Percentiles rank a stretch among this genome's conserved stretches.
phyloP scores from a whole-genome alignment of 1,140 invertebrate genomes.

The Trinorchestia longiramus region DNA sequence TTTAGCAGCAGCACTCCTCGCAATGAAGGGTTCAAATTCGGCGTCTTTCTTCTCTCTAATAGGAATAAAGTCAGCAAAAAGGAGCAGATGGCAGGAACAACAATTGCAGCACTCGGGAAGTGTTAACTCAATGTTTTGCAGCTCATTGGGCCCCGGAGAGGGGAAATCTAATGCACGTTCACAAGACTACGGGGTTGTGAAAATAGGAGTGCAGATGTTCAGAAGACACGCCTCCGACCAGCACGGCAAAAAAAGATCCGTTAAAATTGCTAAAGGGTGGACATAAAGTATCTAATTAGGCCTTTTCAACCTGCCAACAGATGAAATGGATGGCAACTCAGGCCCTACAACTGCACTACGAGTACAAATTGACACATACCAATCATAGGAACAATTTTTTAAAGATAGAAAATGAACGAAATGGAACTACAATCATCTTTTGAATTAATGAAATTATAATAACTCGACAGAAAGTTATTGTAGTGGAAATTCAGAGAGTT shows the following conservation, averaged over 20 bases:
- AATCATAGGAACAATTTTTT: background rate
- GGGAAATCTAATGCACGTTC: background rate
- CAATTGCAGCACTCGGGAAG: background rate
- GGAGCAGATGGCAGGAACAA: constrained; percentile 14
- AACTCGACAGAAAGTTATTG: too few species aligned
- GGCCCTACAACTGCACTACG: background rate
- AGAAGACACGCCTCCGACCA: background rate
- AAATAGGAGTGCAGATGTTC: constrained; percentile 8
- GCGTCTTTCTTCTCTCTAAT: background rate
- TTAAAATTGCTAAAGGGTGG: background rate
- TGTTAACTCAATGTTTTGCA: constrained; percentile 35
- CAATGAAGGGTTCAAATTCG: background rate
- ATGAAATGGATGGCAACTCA: background rate
- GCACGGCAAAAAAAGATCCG: background rate
- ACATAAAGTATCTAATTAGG: background rate
- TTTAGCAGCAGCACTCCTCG: background rate
- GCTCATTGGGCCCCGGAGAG: constrained; percentile 39
- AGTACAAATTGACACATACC: background rate
- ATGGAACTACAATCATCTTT: too few species aligned
- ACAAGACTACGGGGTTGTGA: background rate
- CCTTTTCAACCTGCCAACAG: background rate
- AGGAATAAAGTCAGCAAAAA: background rate
- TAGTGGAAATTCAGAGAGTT: too few species aligned
- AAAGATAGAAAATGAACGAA: too few species aligned
- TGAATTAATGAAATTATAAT: too few species aligned